Percentiles rank a stretch among this genome's conserved stretches.
Conservation (phyloP, 2,113 vertebrate genomes). For the Pyrgilauda ruficollis region DNA sequence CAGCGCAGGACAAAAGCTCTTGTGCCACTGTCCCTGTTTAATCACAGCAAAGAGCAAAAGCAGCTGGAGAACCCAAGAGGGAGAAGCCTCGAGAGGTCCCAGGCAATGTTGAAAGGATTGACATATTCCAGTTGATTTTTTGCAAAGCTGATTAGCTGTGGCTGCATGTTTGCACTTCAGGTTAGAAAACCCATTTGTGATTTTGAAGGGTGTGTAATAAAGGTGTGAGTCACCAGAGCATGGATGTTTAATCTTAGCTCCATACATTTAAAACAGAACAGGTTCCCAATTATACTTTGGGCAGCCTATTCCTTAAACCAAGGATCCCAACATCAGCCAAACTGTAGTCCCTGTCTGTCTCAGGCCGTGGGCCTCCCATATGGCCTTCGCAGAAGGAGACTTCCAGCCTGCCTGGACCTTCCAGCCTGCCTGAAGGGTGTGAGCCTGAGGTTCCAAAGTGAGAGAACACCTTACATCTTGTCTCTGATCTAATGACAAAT, state of each 20-base stretch:
- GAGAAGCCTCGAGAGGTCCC: not conserved
- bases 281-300: not conserved
- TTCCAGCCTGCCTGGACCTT: not conserved
- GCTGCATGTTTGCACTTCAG: not conserved
- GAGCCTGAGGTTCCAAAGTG: not conserved
- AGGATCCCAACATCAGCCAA: not conserved
- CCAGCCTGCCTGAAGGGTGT: not conserved
- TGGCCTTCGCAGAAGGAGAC: not conserved
- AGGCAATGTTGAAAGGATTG: not conserved
- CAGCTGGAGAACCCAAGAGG: not conserved
- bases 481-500: not conserved
- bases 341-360: not conserved
- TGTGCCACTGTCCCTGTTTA: not conserved
- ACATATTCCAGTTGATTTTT: not conserved
- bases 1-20: not conserved
- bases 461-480: not conserved
- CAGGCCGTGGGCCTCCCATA: not conserved
- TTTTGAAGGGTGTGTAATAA: conserved; percentile 29
- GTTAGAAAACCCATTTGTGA: conserved; percentile 4
- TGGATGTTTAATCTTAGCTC: not conserved
- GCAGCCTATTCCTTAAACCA: not conserved
- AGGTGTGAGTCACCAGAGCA: not conserved
- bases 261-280: not conserved
- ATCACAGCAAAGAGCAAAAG: not conserved
- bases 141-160: conserved; percentile 32